Conservation (phyloP, 2,888 invertebrate genomes). For the Stenodera caucasica region DNA sequence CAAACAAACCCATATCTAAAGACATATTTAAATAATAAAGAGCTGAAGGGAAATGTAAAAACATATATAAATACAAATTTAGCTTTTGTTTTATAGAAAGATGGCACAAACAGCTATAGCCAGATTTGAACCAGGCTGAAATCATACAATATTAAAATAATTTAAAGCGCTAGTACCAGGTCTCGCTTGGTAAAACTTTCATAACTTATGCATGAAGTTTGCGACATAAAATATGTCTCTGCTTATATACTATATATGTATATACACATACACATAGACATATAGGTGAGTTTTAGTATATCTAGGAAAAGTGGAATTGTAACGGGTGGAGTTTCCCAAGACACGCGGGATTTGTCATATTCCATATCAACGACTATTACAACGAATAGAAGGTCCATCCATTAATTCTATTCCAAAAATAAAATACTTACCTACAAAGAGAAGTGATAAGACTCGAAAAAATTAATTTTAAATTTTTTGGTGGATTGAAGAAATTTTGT, state of each 20-base stretch:
- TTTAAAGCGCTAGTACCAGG: conserved; percentile 46
- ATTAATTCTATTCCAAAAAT: conserved; percentile 21
- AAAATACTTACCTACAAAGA: too few species aligned
- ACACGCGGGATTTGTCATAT: conserved; percentile 44
- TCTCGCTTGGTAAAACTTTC: conserved; percentile 32
- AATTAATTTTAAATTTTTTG: too few species aligned
- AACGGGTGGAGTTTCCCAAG: conserved; percentile 31
- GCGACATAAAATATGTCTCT: conserved; percentile 46
- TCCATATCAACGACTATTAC: conserved; percentile 30
- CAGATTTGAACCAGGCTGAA: conserved; percentile 51
- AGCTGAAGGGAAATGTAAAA: not conserved
- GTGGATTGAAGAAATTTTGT: too few species aligned
- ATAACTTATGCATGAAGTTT: conserved; percentile 43
- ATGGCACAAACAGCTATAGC: conserved; percentile 8
- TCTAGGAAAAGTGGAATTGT: conserved; percentile 27
- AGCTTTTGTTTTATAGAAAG: not conserved
- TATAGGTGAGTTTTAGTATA: conserved; percentile 40
- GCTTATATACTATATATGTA: conserved; percentile 37
- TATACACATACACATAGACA: conserved; percentile 4
- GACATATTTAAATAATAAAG: too few species aligned
- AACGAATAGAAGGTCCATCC: conserved; percentile 13
- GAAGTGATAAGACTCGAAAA: too few species aligned
- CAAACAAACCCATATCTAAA: too few species aligned
- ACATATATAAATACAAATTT: not conserved
- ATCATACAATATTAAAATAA: conserved; percentile 55